These are phyloP conservation scores for Poecilia gillii DNA, from an alignment of 2,797 vertebrate species.

Conservation along the genomic window DNA sequence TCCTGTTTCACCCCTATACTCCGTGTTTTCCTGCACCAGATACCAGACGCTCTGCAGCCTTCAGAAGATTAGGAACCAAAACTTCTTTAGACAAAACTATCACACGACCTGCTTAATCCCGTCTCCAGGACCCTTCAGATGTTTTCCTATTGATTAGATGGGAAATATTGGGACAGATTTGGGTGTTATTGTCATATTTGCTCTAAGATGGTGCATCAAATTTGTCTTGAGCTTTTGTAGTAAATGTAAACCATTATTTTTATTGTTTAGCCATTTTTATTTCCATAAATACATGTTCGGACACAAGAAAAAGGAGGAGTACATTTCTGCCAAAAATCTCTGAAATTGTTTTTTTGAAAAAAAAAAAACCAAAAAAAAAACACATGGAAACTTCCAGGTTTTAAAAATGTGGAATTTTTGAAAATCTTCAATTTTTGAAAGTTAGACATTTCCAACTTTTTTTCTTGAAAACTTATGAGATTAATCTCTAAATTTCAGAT, in stretches of 20 bases:
- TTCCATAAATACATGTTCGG: neutral
- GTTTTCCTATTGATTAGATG: neutral
- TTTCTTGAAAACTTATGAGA: no score
- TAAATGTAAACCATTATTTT: neutral
- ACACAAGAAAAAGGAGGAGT: neutral
- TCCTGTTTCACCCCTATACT: conserved; percentile 66
- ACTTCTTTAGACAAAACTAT: conserved; percentile 72
- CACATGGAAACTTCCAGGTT: no score
- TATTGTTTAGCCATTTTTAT: neutral
- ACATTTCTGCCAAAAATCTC: neutral
- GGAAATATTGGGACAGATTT: neutral
- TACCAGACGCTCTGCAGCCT: conserved; percentile 51
- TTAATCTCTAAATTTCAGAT: no score
- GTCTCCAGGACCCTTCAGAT: neutral
- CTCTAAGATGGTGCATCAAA: neutral
- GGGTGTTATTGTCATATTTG: neutral
- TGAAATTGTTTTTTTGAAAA: no score
- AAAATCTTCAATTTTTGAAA: no score
- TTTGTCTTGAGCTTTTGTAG: neutral
- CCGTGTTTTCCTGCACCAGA: conserved; percentile 52
- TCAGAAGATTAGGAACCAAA: conserved; percentile 58
- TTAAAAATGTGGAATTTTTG: no score
- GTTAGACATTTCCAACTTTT: no score
- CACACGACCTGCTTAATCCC: conserved; percentile 35
- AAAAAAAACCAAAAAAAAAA: no score